Conservation (phyloP, 2,888 invertebrate species). For the Rotaria socialis region DNA sequence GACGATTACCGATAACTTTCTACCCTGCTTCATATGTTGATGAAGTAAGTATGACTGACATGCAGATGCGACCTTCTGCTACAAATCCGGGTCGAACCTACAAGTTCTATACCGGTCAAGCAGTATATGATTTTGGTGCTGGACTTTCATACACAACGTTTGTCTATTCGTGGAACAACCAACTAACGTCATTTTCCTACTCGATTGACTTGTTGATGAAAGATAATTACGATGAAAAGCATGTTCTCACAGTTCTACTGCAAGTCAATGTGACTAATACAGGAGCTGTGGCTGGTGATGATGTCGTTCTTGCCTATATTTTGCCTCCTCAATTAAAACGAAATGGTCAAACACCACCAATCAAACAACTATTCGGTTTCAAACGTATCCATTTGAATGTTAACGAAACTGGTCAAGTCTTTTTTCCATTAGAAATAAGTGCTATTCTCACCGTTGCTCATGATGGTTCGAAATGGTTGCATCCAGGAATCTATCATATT, state of each 20-base stretch:
- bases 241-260: background rate
- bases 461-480: background rate
- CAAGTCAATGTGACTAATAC: background rate
- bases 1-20: background rate
- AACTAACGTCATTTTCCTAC: background rate
- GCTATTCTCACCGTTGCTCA: background rate
- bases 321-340: background rate
- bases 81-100: background rate
- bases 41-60: background rate
- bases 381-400: background rate
- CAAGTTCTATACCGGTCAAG: background rate
- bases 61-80: background rate
- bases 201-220: background rate
- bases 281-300: background rate
- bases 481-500: background rate
- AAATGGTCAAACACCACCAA: background rate
- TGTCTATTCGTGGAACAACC: background rate
- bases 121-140: background rate
- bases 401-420: background rate
- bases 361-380: background rate
- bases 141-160: background rate
- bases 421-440: background rate
- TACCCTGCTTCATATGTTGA: background rate
- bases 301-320: background rate
- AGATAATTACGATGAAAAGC: background rate